Conservation (phyloP, 1,140 invertebrate genomes). For the Vollenhovia emeryi region DNA sequence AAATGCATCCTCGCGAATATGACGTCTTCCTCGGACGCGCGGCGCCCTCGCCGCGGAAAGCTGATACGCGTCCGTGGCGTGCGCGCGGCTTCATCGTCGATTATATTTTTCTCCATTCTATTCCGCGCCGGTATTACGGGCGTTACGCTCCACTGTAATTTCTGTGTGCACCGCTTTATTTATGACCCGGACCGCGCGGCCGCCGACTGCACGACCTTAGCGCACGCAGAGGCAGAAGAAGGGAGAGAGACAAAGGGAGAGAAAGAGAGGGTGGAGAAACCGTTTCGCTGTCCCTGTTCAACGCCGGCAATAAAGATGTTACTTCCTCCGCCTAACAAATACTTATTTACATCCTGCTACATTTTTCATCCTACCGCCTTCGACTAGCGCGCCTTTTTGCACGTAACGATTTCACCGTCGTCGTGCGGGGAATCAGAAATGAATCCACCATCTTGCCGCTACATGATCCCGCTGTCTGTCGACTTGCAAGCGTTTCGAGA, state of each 20-base stretch:
- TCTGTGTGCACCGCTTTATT: conserved; percentile 63
- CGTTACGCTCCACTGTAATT: conserved; percentile 64
- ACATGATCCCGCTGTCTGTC: not conserved
- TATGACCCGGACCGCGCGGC: conserved; percentile 50
- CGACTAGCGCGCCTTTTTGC: conserved; percentile 21
- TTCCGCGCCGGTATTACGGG: conserved; percentile 45
- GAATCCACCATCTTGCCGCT: not conserved
- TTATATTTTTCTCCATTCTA: conserved; percentile 58
- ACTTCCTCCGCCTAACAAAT: conserved; percentile 44
- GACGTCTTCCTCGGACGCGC: conserved; percentile 28
- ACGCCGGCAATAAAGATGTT: conserved; percentile 62
- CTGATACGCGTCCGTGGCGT: conserved; percentile 15
- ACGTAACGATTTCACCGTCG: conserved; percentile 8
- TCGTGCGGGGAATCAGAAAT: conserved; percentile 19
- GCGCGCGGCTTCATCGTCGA: conserved; percentile 38
- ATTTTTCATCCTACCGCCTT: conserved; percentile 54
- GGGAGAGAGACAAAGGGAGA: not conserved
- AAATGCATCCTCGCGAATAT: conserved; percentile 34
- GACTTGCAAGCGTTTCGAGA: not conserved
- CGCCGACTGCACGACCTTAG: conserved; percentile 27
- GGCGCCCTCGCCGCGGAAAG: conserved; percentile 17
- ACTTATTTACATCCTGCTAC: conserved; percentile 65
- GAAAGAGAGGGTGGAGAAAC: not conserved
- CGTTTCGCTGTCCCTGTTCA: not conserved
- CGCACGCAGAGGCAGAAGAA: conserved; percentile 22